phyloP scores from a whole-genome alignment of 2,113 vertebrate genomes.

The Nicator chloris region DNA sequence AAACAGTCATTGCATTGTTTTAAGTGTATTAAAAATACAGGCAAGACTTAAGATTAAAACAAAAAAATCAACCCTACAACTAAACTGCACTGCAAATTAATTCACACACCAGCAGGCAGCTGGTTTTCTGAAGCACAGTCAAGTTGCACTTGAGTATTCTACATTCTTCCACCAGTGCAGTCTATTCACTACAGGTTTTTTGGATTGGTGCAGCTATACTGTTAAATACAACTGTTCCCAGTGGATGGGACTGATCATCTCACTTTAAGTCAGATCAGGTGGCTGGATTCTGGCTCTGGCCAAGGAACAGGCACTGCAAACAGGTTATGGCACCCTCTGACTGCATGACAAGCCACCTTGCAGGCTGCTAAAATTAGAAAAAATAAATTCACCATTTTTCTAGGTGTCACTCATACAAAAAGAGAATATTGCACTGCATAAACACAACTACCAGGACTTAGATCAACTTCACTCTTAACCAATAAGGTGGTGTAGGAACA shows the following conservation, averaged over 20 bases:
- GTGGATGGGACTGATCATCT: neutral
- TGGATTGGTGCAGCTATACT: neutral
- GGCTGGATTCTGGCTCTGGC: neutral
- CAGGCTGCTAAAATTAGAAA: neutral
- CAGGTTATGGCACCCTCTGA: rapidly evolving
- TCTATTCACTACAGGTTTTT: neutral
- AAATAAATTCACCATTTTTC: neutral
- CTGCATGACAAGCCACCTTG: neutral
- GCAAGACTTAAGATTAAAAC: neutral
- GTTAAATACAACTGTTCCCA: neutral
- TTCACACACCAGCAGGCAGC: neutral
- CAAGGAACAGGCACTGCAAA: neutral
- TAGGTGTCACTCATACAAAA: neutral
- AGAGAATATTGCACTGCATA: neutral
- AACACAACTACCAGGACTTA: neutral
- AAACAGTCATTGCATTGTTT: neutral
- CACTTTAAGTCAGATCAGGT: neutral
- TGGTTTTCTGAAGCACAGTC: neutral
- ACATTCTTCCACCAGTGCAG: neutral
- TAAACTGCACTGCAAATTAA: neutral
- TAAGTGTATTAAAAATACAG: neutral
- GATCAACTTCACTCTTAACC: neutral
- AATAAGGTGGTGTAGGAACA: neutral
- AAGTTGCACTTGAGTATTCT: neutral
- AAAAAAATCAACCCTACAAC: neutral